Conservation (phyloP, 2,888 invertebrate species). For the Lathronympha strigana region DNA sequence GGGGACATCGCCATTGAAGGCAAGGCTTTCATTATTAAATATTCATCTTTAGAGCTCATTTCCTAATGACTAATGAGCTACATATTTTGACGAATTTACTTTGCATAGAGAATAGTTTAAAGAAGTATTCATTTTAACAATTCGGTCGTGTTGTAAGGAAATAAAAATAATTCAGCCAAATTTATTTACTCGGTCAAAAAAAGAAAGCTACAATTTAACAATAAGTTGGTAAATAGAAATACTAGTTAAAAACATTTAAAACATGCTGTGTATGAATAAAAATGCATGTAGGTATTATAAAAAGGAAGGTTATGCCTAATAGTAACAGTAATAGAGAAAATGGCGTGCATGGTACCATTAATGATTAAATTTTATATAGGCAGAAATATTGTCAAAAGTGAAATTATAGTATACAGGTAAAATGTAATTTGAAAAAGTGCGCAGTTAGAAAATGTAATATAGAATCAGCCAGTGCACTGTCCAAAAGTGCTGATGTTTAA, state of each 20-base stretch:
- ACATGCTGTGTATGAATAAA: slow-evolving; percentile 37
- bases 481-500: slow-evolving; percentile 58
- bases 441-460: slow-evolving; percentile 31
- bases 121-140: slow-evolving; percentile 56
- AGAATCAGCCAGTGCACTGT: slow-evolving; percentile 58
- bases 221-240: slow-evolving; percentile 22
- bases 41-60: slow-evolving; percentile 19
- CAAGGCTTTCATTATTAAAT: background rate
- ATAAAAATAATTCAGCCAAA: slow-evolving; percentile 52
- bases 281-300: slow-evolving; percentile 26
- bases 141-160: slow-evolving; percentile 79
- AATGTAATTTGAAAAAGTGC: slow-evolving; percentile 30
- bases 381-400: slow-evolving; percentile 12
- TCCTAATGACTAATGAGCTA: slow-evolving; percentile 14
- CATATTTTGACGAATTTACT: background rate
- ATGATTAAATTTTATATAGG: slow-evolving; percentile 22
- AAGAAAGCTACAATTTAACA: slow-evolving; percentile 36
- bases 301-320: slow-evolving; percentile 29
- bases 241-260: slow-evolving; percentile 36
- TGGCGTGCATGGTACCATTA: slow-evolving; percentile 41
- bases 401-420: slow-evolving; percentile 27
- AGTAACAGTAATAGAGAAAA: slow-evolving; percentile 34
- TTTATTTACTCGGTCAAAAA: slow-evolving; percentile 13
- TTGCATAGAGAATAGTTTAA: slow-evolving; percentile 31
- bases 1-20: background rate